Conservation (phyloP, 2,797 vertebrate species). For the Enteromius mattozi region DNA sequence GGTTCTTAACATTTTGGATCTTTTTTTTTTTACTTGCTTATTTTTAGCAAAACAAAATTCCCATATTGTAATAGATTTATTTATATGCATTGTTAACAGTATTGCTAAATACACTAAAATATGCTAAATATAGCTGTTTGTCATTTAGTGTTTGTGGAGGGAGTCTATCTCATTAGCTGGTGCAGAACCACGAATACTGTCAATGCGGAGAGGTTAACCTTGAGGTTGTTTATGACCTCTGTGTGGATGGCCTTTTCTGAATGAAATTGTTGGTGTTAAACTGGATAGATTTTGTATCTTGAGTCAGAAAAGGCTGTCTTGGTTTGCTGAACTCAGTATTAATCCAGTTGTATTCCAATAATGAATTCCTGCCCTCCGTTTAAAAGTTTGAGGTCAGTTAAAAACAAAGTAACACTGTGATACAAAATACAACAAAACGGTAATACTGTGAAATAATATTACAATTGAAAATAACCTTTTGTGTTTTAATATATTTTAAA, state of each 20-base stretch:
- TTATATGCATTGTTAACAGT: background rate
- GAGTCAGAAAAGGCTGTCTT: background rate
- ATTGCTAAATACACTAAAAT: background rate
- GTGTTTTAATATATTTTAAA: background rate
- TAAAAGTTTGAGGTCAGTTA: background rate
- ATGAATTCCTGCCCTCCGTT: background rate
- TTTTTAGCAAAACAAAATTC: background rate
- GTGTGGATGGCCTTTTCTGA: background rate
- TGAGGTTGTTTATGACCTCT: constrained; percentile 2
- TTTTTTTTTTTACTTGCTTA: background rate
- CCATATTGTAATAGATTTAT: background rate
- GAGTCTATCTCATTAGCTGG: background rate
- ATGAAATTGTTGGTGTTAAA: background rate
- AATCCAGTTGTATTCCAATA: background rate
- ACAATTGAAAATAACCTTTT: background rate
- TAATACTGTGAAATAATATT: background rate
- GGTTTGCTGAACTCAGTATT: background rate
- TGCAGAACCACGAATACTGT: background rate
- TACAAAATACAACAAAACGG: background rate
- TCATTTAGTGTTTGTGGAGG: background rate
- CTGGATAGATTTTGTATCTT: background rate
- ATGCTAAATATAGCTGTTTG: background rate
- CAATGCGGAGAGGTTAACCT: constrained; percentile 23
- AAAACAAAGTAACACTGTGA: background rate
- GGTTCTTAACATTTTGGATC: too few relatives aligned